These are phyloP conservation scores for Pachypsylla venusta DNA, from an alignment of 1,140 invertebrate species.

Conservation along the genomic window DNA sequence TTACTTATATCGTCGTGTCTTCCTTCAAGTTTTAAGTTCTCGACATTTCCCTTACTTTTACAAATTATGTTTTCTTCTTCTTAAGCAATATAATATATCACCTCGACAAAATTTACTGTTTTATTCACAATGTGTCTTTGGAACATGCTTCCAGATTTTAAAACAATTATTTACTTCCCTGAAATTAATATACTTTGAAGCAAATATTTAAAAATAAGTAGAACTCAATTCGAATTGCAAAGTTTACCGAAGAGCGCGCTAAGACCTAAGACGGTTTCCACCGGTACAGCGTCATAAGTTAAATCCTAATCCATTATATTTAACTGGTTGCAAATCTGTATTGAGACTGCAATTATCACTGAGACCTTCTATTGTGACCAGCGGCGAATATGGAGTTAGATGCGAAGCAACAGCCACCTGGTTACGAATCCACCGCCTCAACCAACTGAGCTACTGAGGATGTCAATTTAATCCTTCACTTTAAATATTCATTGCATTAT, in stretches of 20 bases:
- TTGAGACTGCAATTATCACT: not conserved
- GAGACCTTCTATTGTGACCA: too few species aligned
- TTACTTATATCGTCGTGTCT: too few species aligned
- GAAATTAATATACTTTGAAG: not conserved
- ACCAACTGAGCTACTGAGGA: not conserved
- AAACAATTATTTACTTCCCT: not conserved
- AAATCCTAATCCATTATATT: not conserved
- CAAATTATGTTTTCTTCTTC: slow-evolving; percentile 1
- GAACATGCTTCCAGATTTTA: slow-evolving; percentile 1
- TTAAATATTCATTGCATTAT: not conserved
- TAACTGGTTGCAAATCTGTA: not conserved
- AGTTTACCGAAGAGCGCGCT: not conserved
- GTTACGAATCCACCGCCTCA: too few species aligned
- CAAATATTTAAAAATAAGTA: not conserved
- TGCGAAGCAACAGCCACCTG: too few species aligned
- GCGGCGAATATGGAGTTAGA: too few species aligned
- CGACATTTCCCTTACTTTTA: too few species aligned
- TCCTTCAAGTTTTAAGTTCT: too few species aligned
- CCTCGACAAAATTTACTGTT: slow-evolving; percentile 1
- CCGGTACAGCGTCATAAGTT: not conserved
- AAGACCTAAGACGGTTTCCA: not conserved
- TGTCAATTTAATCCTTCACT: not conserved
- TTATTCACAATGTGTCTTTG: not conserved
- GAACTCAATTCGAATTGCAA: not conserved
- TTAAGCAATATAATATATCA: not conserved